A percentile compares a stretch with the other conserved stretches of the same genome.
Conservation (phyloP, 2,888 invertebrate species). For the Epinotia ramella region DNA sequence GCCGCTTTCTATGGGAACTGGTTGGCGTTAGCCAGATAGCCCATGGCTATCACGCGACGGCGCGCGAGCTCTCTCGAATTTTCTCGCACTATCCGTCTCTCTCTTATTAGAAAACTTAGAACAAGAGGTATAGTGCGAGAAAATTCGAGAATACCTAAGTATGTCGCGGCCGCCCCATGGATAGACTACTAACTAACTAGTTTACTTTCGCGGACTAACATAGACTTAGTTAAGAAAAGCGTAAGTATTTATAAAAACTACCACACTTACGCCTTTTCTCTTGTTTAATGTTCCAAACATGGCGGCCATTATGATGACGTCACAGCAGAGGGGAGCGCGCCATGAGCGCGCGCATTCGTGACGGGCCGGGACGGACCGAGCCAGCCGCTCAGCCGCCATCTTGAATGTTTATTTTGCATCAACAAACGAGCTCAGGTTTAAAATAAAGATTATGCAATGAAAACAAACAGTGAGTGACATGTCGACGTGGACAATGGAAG, state of each 20-base stretch:
- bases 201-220: too few relatives aligned
- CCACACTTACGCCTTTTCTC: background rate
- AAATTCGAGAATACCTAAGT: too few relatives aligned
- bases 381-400: background rate
- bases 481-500: slow-evolving; percentile 46
- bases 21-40: too few relatives aligned
- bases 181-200: too few relatives aligned
- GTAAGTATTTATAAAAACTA: background rate
- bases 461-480: slow-evolving; percentile 2
- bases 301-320: background rate
- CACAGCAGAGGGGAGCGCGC: background rate
- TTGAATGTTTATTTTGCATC: background rate
- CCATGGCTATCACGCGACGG: too few relatives aligned
- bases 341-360: background rate
- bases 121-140: too few relatives aligned
- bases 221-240: background rate
- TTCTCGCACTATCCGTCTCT: too few relatives aligned
- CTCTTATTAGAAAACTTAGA: too few relatives aligned
- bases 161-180: too few relatives aligned
- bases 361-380: background rate
- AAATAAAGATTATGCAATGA: background rate
- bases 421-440: background rate
- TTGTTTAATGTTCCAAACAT: background rate
- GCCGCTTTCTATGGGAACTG: too few relatives aligned
- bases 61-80: too few relatives aligned